Conservation (phyloP, 2,113 vertebrate genomes). For the Stegostoma tigrinum region DNA sequence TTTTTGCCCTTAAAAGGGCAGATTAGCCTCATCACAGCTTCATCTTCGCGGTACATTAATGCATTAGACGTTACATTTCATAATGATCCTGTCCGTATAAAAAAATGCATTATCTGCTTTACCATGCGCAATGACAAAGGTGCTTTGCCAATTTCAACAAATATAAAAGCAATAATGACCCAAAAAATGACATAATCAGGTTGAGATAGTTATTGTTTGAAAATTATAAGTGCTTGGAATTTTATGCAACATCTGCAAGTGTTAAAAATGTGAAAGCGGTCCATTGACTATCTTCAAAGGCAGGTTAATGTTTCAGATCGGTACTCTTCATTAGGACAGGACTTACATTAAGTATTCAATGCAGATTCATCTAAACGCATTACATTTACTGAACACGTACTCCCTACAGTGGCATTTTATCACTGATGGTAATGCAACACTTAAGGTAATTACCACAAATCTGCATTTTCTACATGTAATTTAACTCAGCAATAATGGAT, state of each 20-base stretch:
- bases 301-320: conserved; percentile 27
- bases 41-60: conserved; percentile 22
- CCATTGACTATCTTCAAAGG: conserved; percentile 5
- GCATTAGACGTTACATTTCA: conserved; percentile 4
- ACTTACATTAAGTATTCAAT: conserved; percentile 20
- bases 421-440: conserved; percentile 27
- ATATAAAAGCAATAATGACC: not conserved
- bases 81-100: conserved; percentile 4
- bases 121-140: not conserved
- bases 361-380: conserved; percentile 20
- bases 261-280: not conserved
- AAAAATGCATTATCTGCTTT: conserved; percentile 12
- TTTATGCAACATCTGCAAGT: not conserved
- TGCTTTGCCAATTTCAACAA: not conserved
- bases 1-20: conserved; percentile 12
- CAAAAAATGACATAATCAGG: not conserved
- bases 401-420: conserved; percentile 28
- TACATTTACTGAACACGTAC: conserved; percentile 32
- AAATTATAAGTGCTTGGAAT: not conserved
- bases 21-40: not conserved
- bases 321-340: not conserved
- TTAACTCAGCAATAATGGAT: conserved; percentile 35
- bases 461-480: conserved; percentile 32
- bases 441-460: conserved; percentile 33
- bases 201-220: not conserved